These are phyloP conservation scores for Macroglossus sobrinus DNA, from an alignment of 2,113 vertebrate species.

Conservation along the genomic window DNA sequence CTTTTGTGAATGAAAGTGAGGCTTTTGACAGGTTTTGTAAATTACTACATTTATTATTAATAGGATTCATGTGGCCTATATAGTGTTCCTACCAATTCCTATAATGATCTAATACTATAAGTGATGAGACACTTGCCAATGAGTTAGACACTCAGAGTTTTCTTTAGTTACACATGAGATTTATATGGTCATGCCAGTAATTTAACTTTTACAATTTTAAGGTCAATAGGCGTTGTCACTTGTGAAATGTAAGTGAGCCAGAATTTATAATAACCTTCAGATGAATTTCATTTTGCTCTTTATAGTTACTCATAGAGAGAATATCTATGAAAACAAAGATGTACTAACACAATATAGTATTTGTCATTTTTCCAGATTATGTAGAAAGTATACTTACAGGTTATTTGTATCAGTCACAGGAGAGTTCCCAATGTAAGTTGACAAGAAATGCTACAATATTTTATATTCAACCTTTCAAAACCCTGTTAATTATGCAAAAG, in stretches of 20 bases:
- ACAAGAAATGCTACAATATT: constrained; percentile 47
- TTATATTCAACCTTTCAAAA: constrained; percentile 61
- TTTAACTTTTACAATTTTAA: constrained; percentile 60
- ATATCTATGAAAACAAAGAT: constrained; percentile 41
- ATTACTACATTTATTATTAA: not conserved
- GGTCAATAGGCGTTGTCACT: not conserved
- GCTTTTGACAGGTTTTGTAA: not conserved
- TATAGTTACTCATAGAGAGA: not conserved
- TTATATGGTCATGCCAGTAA: constrained; percentile 10
- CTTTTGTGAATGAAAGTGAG: not conserved
- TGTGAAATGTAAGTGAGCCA: constrained; percentile 30
- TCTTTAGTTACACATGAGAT: constrained; percentile 19
- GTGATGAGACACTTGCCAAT: not conserved
- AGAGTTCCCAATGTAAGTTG: constrained; percentile 48
- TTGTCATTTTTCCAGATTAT: constrained; percentile 16
- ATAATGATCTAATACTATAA: not conserved
- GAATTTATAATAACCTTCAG: constrained; percentile 22
- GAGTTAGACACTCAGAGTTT: not conserved
- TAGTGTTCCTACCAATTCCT: not conserved
- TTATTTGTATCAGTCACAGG: constrained; percentile 22
- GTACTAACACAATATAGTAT: not conserved
- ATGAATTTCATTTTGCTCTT: constrained; percentile 9
- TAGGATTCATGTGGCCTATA: not conserved
- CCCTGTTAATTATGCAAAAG: constrained; percentile 61
- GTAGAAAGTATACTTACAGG: not conserved